phyloP scores from a whole-genome alignment of 2,797 vertebrate species.

The Philypnodon macrostomus region DNA sequence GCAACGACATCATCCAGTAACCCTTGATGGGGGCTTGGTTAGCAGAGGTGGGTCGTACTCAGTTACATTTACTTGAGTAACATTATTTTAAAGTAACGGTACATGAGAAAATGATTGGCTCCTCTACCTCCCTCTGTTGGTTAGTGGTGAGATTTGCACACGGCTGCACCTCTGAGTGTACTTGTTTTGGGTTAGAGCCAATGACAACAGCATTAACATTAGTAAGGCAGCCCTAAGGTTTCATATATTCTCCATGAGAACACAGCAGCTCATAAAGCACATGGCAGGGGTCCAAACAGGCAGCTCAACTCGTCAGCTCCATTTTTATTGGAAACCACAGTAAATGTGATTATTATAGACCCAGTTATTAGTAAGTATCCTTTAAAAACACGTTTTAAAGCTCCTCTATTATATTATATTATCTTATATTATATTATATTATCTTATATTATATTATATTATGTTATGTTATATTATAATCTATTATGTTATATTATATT shows the following conservation, averaged over 20 bases:
- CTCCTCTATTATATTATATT: too few relatives aligned
- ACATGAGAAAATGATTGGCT: too few relatives aligned
- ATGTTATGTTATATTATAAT: too few relatives aligned
- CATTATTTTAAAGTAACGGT: too few relatives aligned
- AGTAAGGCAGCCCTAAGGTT: constrained; percentile 6
- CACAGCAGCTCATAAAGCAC: constrained; percentile 1
- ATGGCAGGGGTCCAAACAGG: constrained; percentile 1
- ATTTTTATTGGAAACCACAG: too few relatives aligned
- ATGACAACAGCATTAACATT: constrained; percentile 2
- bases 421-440: too few relatives aligned
- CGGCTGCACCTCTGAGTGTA: not conserved
- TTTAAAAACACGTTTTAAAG: constrained; percentile 31
- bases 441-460: too few relatives aligned
- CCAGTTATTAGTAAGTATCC: constrained; percentile 1
- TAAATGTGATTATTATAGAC: not conserved
- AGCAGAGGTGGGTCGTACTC: too few relatives aligned
- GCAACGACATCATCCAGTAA: too few relatives aligned
- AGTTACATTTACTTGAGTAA: too few relatives aligned
- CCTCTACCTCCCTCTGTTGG: not conserved
- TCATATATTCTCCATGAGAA: not conserved
- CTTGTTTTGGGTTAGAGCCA: constrained; percentile 4
- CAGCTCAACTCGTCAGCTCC: constrained; percentile 2
- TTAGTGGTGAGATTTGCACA: too few relatives aligned
- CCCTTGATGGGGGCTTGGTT: not conserved
- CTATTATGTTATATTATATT: too few relatives aligned